Evolutionary conservation across 2,888 invertebrate genomes (phyloP).

Genomic region (Rhagonycha lutea): DNA sequence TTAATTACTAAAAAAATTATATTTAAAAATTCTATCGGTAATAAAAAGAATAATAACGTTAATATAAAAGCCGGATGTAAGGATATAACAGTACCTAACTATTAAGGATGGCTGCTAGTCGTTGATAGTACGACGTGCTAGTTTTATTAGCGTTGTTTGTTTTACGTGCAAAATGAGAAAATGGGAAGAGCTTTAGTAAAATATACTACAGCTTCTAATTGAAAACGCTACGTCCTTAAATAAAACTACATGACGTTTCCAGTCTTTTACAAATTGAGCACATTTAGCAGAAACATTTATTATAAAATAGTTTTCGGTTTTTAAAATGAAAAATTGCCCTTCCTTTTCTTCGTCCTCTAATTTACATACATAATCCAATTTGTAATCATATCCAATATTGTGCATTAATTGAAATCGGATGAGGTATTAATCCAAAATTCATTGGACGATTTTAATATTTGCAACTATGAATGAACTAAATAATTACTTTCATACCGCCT

Average conservation of each 20-base stretch:
- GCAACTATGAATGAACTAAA: background rate
- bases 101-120: slow-evolving; percentile 19
- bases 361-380: background rate
- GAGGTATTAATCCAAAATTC: background rate
- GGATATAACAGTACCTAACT: background rate
- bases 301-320: background rate
- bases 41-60: background rate
- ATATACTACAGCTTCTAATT: slow-evolving; percentile 12
- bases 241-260: background rate
- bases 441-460: background rate
- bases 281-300: background rate
- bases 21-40: background rate
- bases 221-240: slow-evolving; percentile 5
- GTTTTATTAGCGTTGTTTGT: slow-evolving; percentile 15
- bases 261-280: background rate
- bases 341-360: background rate
- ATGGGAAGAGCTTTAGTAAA: background rate
- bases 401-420: background rate
- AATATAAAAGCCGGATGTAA: background rate
- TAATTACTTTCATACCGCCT: background rate
- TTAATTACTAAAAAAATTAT: background rate
- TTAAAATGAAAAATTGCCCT: background rate
- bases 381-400: background rate
- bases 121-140: slow-evolving; percentile 13
- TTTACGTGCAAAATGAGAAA: slow-evolving; percentile 21